Percentiles rank a stretch among this genome's conserved stretches.
These are phyloP conservation scores for Petrocephalus microphthalmus DNA, from an alignment of 2,113 vertebrate genomes.

Conservation along the genomic window DNA sequence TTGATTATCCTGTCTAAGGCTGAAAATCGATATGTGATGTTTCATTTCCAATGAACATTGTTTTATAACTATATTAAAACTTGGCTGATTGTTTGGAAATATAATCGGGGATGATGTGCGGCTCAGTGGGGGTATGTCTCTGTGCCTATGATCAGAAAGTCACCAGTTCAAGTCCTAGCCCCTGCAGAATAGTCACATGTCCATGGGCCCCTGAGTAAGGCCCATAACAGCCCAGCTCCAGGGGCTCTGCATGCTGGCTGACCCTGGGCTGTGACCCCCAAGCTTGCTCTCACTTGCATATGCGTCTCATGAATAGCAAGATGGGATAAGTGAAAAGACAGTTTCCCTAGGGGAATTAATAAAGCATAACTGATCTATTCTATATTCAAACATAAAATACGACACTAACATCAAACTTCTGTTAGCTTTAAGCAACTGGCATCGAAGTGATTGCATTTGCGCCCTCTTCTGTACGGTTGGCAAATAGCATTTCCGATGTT, in stretches of 20 bases:
- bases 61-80: neutral
- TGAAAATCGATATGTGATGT: neutral
- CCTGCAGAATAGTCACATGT: neutral
- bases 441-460: neutral
- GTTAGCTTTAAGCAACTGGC: neutral
- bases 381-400: neutral
- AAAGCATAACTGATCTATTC: neutral
- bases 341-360: neutral
- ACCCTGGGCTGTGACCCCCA: neutral
- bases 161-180: neutral
- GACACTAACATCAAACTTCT: neutral
- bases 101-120: neutral
- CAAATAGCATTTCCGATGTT: neutral
- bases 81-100: neutral
- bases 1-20: neutral
- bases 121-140: neutral
- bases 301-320: neutral
- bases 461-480: neutral
- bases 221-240: neutral
- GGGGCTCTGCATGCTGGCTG: neutral
- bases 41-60: neutral
- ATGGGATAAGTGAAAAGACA: neutral
- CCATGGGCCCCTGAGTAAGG: neutral
- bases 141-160: neutral
- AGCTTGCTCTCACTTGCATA: neutral